Percentiles rank a stretch among this genome's conserved stretches.
Evolutionary conservation across 1,140 invertebrate species (phyloP).

Genomic region (Grapholita molesta): DNA sequence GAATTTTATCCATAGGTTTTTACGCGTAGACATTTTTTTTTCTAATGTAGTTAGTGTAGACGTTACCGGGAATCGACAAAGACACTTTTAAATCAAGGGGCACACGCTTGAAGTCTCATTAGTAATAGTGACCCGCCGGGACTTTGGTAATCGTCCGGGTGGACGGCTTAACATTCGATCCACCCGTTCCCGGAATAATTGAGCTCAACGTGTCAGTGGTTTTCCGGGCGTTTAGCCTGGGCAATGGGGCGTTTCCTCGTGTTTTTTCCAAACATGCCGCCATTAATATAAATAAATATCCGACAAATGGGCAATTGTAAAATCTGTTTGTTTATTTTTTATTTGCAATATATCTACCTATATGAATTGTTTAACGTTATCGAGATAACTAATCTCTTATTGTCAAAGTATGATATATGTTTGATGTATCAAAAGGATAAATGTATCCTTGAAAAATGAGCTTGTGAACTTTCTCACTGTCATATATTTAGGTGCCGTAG

Average conservation of each 20-base stretch:
- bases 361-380: no score
- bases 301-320: neutral
- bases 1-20: no score
- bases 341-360: neutral
- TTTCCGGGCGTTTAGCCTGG: neutral
- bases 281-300: neutral
- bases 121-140: neutral
- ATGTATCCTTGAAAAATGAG: no score
- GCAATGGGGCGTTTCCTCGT: neutral
- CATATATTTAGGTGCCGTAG: no score
- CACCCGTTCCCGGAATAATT: constrained; percentile 4
- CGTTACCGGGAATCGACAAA: neutral
- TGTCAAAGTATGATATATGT: no score
- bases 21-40: no score
- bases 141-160: neutral
- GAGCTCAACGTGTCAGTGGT: neutral
- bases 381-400: no score
- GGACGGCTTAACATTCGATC: neutral
- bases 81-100: neutral
- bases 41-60: neutral
- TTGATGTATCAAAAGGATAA: no score
- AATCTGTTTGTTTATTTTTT: neutral
- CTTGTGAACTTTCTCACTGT: no score
- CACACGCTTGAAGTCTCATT: neutral
- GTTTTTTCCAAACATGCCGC: neutral